These are phyloP conservation scores for Dinomys branickii DNA, from an alignment of 2,113 vertebrate species.

Conservation along the genomic window DNA sequence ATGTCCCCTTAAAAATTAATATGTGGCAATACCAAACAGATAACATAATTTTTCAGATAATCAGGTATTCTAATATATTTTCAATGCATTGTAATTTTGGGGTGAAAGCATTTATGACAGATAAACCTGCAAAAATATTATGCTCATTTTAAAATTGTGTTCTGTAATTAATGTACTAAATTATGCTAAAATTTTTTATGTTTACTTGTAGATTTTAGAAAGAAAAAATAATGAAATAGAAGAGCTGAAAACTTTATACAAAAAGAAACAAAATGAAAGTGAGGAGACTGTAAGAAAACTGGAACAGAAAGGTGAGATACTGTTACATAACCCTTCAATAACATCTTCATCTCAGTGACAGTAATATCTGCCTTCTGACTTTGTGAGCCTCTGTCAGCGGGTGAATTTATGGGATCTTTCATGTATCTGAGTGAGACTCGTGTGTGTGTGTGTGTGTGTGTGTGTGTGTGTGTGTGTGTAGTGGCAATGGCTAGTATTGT, in stretches of 20 bases:
- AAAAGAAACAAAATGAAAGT: slow-evolving; percentile 91
- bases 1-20: slow-evolving; percentile 16
- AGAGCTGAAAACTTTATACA: slow-evolving; percentile 90
- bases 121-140: slow-evolving; percentile 34
- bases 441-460: background rate
- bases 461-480: background rate
- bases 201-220: slow-evolving; percentile 92
- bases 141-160: background rate
- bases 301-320: slow-evolving; percentile 96
- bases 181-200: slow-evolving; percentile 36
- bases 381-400: background rate
- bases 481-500: background rate
- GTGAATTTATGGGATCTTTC: background rate
- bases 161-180: background rate
- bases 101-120: background rate
- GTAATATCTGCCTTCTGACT: background rate
- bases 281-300: slow-evolving; percentile 92
- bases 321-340: slow-evolving; percentile 2
- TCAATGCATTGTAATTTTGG: background rate
- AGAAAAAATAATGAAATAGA: slow-evolving; percentile 96
- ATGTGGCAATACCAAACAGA: slow-evolving; percentile 30
- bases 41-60: slow-evolving; percentile 30
- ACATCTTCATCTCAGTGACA: background rate
- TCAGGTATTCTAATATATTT: slow-evolving; percentile 53
- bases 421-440: background rate